Base-by-base conservation (phyloP, 35 echinoderm and acorn worm genomes). In the Apostichopus japonicus region DNA sequence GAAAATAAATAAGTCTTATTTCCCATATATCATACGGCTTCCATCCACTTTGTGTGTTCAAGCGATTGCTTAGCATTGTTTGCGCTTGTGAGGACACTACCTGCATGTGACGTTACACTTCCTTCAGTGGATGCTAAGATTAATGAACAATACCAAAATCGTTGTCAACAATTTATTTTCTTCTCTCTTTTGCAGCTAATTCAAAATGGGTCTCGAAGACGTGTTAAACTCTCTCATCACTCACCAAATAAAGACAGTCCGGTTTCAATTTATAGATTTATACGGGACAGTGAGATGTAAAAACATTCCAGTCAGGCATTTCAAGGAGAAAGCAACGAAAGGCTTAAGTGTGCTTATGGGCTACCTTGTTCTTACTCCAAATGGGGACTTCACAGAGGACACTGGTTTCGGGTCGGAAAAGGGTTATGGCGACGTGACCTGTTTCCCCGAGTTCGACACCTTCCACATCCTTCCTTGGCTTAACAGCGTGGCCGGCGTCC, bases 201-300 rank as follows among this genome's bases (percentile, higher is more conserved):
- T 5, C 23, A 91, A 78, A 27, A 95, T 95, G 94, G 86, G 84
- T 72, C 75, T 97, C 19, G 91, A 93, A 78, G 89, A 90, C 17
- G 88, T 95, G 3, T 78, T 87, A 4, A 86, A 77, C 5, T 56
- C 53, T 51, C 86, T 98, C 17, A 76, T 93, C 14, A 83, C 92
- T 16, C 61, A 77, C 7, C 56, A 90, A 10, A 92, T 96, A 21
- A 79, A 94, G 25, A 94, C 90, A 16, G 95, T 96, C 4, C 23
- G 95, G 23, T 96, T 96, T 83, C 93, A 96, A 65, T 65, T 90
- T 15, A 82, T 87, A n/a, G 95, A 96, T 65, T 10, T 92, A 9
- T 92, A 94, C 61, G 95, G 95, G 6, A 78, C 92, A 54, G 61
- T 93, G 2, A 78, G 93, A 23, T 94, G 77, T 23, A 94, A 92